phyloP scores from a whole-genome alignment of 2,113 vertebrate genomes.

The Climacteris rufus region DNA sequence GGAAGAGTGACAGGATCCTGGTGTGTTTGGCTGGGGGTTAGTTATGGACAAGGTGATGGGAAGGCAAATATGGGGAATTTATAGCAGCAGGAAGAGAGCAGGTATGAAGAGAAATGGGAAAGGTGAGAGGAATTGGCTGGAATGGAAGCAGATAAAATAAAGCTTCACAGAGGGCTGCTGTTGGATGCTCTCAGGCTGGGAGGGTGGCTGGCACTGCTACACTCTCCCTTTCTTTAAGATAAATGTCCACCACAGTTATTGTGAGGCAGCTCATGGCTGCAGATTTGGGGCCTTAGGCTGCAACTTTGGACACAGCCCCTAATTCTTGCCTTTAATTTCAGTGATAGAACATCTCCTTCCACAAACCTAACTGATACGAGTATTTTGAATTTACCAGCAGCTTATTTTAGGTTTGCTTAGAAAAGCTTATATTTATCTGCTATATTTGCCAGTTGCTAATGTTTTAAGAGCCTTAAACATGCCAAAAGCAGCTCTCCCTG shows the following conservation, averaged over 20 bases:
- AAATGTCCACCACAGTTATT: not conserved
- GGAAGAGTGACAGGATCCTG: not conserved
- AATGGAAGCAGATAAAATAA: not conserved
- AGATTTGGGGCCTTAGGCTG: not conserved
- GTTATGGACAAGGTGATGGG: not conserved
- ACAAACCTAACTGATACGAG: accelerated
- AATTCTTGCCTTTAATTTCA: not conserved
- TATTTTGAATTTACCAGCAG: not conserved
- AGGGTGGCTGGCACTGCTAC: not conserved
- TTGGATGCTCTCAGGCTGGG: not conserved
- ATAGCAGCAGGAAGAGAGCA: not conserved
- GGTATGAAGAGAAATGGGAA: not conserved
- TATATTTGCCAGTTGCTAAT: not conserved
- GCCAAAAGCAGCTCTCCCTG: not conserved
- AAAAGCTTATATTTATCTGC: not conserved
- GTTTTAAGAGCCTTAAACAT: not conserved
- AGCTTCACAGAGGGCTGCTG: not conserved
- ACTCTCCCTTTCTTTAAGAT: not conserved
- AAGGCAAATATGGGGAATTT: not conserved
- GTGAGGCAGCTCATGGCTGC: not conserved
- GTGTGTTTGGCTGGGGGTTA: not conserved
- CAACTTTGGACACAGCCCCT: accelerated
- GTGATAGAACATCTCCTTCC: not conserved
- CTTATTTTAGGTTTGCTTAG: not conserved
- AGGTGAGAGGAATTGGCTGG: not conserved